phyloP scores from a whole-genome alignment of 2,113 vertebrate species.

The Sphaerodactylus townsendi region DNA sequence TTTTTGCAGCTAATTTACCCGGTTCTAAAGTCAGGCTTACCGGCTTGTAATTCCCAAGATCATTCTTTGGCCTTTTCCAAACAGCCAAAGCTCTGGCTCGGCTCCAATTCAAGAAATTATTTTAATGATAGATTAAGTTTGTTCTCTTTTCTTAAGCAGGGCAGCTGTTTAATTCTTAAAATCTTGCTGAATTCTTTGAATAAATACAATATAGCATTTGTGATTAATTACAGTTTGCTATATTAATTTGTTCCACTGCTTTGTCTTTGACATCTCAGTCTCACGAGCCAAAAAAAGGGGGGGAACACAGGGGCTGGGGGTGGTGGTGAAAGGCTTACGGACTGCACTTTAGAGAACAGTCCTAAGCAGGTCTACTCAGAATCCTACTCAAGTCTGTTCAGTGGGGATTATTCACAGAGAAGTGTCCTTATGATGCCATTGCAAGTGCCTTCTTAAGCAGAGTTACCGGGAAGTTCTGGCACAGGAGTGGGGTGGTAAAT shows the following conservation, averaged over 20 bases:
- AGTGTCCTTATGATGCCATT: too few species aligned
- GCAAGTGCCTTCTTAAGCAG: too few species aligned
- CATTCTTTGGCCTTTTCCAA: not conserved
- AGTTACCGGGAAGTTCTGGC: too few species aligned
- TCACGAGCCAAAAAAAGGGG: not conserved
- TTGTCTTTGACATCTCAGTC: conserved; percentile 3
- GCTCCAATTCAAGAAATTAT: not conserved
- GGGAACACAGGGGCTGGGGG: too few species aligned
- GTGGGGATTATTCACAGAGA: too few species aligned
- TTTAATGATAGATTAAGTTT: conserved; percentile 17
- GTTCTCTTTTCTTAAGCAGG: not conserved
- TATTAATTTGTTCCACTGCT: conserved; percentile 17
- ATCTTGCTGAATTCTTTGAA: conserved; percentile 12
- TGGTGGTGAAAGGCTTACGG: too few species aligned
- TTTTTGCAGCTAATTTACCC: conserved; percentile 20
- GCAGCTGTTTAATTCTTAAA: not conserved
- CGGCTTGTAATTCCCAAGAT: not conserved
- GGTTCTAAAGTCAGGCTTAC: conserved; percentile 6
- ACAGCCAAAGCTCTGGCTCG: not conserved
- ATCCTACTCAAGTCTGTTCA: too few species aligned
- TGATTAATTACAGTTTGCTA: conserved; percentile 14
- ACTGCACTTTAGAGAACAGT: not conserved
- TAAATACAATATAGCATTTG: not conserved
- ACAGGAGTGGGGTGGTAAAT: too few species aligned
- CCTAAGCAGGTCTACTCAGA: too few species aligned